Evolutionary conservation across 2,888 invertebrate species (phyloP).

Genomic region (Thymelicus sylvestris): DNA sequence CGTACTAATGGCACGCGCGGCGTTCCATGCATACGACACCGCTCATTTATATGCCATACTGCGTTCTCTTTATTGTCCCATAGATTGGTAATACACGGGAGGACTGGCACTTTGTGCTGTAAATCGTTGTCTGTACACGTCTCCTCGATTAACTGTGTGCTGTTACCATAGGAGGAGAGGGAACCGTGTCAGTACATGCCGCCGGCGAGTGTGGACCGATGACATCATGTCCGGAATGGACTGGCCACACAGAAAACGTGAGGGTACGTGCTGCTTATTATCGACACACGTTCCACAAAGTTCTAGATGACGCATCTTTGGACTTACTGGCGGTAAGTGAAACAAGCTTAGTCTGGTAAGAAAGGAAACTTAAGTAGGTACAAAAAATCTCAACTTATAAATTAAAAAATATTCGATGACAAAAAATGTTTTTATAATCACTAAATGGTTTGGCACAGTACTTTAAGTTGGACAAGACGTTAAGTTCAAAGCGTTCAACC

Average conservation of each 20-base stretch:
- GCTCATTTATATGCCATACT: constrained; percentile 77
- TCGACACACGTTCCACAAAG: constrained; percentile 55
- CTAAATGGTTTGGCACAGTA: background rate
- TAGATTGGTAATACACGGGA: constrained; percentile 83
- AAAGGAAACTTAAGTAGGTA: too few species aligned
- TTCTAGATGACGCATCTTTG: constrained; percentile 64
- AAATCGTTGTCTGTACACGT: constrained; percentile 83
- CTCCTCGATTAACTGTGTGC: constrained; percentile 80
- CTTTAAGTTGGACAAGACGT: background rate
- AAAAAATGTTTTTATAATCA: too few species aligned
- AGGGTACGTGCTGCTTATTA: constrained; percentile 67
- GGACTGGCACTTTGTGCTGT: constrained; percentile 83
- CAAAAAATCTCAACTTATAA: background rate
- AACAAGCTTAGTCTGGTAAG: background rate
- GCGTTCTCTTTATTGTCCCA: constrained; percentile 82
- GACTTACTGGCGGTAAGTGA: constrained; percentile 2
- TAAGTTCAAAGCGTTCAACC: background rate
- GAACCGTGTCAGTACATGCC: constrained; percentile 72
- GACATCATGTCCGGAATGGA: constrained; percentile 80
- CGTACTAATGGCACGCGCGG: constrained; percentile 79
- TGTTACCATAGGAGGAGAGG: constrained; percentile 60
- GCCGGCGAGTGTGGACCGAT: constrained; percentile 69
- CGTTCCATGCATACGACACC: constrained; percentile 75
- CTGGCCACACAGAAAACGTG: constrained; percentile 77
- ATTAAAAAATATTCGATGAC: background rate